Evolutionary conservation across 2,113 vertebrate species (phyloP), one percentile per base, ranked within the genome.

Genomic region (Castor canadensis): DNA sequence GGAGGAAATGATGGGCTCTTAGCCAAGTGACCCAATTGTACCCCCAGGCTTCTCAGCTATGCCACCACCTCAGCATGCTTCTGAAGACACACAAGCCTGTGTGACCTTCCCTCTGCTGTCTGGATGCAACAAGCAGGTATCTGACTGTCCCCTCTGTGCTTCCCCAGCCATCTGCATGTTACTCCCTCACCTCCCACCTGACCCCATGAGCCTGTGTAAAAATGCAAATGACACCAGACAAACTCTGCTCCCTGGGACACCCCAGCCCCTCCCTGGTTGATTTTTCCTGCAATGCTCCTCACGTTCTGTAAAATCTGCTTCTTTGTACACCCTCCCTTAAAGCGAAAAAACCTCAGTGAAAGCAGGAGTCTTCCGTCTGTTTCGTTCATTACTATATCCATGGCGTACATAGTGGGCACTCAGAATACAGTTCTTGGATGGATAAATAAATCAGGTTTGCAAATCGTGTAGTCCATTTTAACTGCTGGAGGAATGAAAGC

Each of bases 71-170:
- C 35, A 0, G 17, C 17, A 16, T 16, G 2, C 40, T 32, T 43
- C 22, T 15, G 62, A 8, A n/a, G 52, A 38, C 22, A 1, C 19
- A 26, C 0, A 8, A 6, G 64, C 52, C 24, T 1, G 0, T 5
- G n/a, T 30, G n/a, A 22, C 54, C 28, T 22, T 38, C 73, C 62
- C 4, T 22, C 49, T 43, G 32, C 45, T 47, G 32, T 71, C 43
- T 16, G 11, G 19, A 77, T 11, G 17, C 69, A 72, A 9, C 17
- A 13, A 20, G 38, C 66, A 16, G 0, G 0, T 20, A 40, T 12
- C 52, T 6, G 24, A 1, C 45, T 5, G 3, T 38, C 9, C 35
- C 26, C 3, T 22, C 56, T 30, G 24, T n/a, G n/a, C 35, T 16
- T 80, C 24, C 9, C 66, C 66, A 35, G 9, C 7, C 30, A 24